Conservation (phyloP, 2,113 vertebrate genomes). For the Caranx melampygus region DNA sequence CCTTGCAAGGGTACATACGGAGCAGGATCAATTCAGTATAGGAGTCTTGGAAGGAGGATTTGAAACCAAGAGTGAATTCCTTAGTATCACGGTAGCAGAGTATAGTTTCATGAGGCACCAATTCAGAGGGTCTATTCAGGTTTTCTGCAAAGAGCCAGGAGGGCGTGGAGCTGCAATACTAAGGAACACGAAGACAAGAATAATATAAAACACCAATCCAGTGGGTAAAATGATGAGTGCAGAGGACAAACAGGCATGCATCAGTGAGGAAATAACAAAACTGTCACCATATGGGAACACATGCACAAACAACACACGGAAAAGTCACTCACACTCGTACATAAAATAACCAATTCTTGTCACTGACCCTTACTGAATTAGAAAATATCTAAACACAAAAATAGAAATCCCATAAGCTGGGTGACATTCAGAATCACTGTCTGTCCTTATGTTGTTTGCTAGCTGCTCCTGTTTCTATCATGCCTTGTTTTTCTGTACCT, state of each 20-base stretch:
- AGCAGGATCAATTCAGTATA: slow-evolving; percentile 55
- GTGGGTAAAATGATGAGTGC: slow-evolving; percentile 26
- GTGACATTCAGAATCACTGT: slow-evolving; percentile 53
- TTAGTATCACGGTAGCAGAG: slow-evolving; percentile 37
- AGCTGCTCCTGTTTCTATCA: slow-evolving; percentile 52
- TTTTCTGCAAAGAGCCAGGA: slow-evolving; percentile 15
- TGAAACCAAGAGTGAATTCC: slow-evolving; percentile 44
- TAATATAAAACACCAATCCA: slow-evolving; percentile 17
- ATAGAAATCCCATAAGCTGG: slow-evolving; percentile 61
- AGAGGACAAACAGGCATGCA: slow-evolving; percentile 10
- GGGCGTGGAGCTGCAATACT: neutral
- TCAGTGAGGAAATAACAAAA: slow-evolving; percentile 14
- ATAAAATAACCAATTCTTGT: slow-evolving; percentile 44
- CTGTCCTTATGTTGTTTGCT: slow-evolving; percentile 36
- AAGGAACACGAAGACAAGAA: slow-evolving; percentile 13
- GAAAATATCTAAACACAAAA: slow-evolving; percentile 50
- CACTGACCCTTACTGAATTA: slow-evolving; percentile 49
- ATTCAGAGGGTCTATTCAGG: slow-evolving; percentile 42
- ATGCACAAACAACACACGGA: slow-evolving; percentile 25
- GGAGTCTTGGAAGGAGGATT: slow-evolving; percentile 56
- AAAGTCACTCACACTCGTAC: slow-evolving; percentile 13
- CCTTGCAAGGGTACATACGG: slow-evolving; percentile 45
- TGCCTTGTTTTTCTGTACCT: slow-evolving; percentile 27
- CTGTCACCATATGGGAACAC: slow-evolving; percentile 27
- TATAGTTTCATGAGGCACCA: slow-evolving; percentile 39